Percentiles rank a stretch among this genome's conserved stretches.
Evolutionary conservation across 2,888 invertebrate genomes (phyloP).

Genomic region (Caenorhabditis afra): DNA sequence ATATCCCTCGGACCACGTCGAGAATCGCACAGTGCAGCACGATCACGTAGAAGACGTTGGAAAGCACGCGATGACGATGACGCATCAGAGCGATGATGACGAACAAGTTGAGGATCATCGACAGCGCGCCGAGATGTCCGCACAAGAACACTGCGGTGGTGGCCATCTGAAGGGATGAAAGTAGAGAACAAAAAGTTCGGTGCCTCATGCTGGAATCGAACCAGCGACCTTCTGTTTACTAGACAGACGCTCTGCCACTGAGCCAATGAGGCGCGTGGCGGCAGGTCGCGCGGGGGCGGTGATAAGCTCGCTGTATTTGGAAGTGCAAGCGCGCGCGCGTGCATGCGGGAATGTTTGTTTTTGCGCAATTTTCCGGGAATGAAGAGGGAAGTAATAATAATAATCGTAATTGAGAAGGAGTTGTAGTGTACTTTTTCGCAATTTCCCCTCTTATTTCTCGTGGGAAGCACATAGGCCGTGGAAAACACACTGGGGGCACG

Average conservation of each 20-base stretch:
- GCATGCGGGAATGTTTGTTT: too few species aligned
- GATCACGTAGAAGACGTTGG: slow-evolving; percentile 79
- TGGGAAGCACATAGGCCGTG: slow-evolving; percentile 2
- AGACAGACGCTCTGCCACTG: slow-evolving; percentile 80
- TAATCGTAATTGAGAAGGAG: too few species aligned
- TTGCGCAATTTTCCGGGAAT: too few species aligned
- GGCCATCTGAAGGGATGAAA: slow-evolving; percentile 72
- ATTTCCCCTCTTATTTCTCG: too few species aligned
- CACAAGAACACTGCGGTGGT: slow-evolving; percentile 74
- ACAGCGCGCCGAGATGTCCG: slow-evolving; percentile 75
- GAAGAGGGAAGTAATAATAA: too few species aligned
- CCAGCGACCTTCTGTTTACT: slow-evolving; percentile 80
- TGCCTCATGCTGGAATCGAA: slow-evolving; percentile 80
- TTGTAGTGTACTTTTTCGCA: slow-evolving; percentile 28
- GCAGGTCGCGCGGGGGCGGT: not conserved
- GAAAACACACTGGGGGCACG: slow-evolving; percentile 25
- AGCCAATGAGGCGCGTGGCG: slow-evolving; percentile 75
- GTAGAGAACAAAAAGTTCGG: slow-evolving; percentile 35
- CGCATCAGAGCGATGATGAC: slow-evolving; percentile 76
- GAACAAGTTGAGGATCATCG: slow-evolving; percentile 77
- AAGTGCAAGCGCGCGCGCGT: not conserved
- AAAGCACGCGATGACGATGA: slow-evolving; percentile 72
- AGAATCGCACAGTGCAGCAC: slow-evolving; percentile 79
- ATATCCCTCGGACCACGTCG: slow-evolving; percentile 76
- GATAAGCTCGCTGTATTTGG: not conserved